phyloP scores from a whole-genome alignment of 1,140 invertebrate species.

The Drosophila triauraria region DNA sequence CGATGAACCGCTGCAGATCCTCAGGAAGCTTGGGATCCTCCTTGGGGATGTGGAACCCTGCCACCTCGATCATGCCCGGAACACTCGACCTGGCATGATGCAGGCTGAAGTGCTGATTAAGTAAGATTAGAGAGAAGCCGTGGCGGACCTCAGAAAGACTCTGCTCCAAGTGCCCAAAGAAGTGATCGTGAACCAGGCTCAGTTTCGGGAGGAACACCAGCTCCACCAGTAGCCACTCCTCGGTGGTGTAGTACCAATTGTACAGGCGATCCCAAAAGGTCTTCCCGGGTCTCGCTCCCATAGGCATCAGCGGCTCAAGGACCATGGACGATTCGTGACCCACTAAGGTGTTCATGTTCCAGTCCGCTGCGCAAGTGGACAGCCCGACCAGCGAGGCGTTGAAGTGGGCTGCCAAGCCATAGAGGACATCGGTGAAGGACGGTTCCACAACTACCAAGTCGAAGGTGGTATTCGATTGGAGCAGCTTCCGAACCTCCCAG shows the following conservation, averaged over 20 bases:
- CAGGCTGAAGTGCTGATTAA: conserved; percentile 74
- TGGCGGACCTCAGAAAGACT: conserved; percentile 46
- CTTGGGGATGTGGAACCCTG: conserved; percentile 85
- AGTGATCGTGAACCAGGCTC: conserved; percentile 44
- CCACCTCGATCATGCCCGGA: conserved; percentile 66
- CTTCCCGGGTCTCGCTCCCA: not conserved
- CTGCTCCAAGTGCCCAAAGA: conserved; percentile 52
- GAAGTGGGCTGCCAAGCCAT: conserved; percentile 52
- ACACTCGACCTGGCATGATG: conserved; percentile 59
- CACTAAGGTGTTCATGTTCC: too few species aligned
- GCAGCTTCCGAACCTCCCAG: conserved; percentile 30
- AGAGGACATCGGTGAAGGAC: conserved; percentile 38
- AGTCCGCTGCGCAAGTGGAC: too few species aligned
- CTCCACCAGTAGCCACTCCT: conserved; percentile 64
- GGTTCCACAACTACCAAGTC: conserved; percentile 61
- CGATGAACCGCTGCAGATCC: conserved; percentile 85
- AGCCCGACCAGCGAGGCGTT: too few species aligned
- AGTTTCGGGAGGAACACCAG: conserved; percentile 44
- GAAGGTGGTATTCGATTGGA: conserved; percentile 45
- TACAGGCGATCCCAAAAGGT: conserved; percentile 47
- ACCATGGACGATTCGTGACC: too few species aligned
- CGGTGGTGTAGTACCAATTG: conserved; percentile 48
- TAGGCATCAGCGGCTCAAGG: conserved; percentile 35
- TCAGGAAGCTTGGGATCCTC: conserved; percentile 74
- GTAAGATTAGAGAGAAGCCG: conserved; percentile 57